Base-by-base conservation (phyloP, 2,797 vertebrate species). In the Numenius phaeopus region DNA sequence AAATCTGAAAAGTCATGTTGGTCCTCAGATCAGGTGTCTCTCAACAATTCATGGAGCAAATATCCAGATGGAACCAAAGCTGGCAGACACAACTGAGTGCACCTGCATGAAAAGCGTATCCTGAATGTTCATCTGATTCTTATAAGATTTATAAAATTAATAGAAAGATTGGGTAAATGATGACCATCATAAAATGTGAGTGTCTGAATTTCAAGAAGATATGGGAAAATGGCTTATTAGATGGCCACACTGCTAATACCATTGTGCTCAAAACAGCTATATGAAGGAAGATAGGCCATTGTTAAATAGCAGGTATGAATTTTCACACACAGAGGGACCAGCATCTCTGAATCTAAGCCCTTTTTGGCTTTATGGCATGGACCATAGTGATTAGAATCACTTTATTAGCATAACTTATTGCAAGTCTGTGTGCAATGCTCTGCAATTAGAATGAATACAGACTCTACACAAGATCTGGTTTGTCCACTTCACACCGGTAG, bases 21-120 rank as follows among this genome's bases (percentile, higher is more conserved):
- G 50, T 90, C 94, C 96, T 97, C 73, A 90, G 54, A 61, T 83
- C 40, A 14, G 72, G 32, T 94, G 59, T 96, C 70, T 79, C 54
- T 94, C 79, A 70, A 50, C 64, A 94, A 73, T 50, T 95, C 50
- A 66, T 80, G 62, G 46, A 83, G n/a, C 44, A 88, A 47, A 90
- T 82, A 89, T 26, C 54, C 58, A 81, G 55, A 86, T 91, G 91
- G 78, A 94, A 92, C 42, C 72, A 94, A 96, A 85, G 59, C 64
- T 94, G 47, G 32, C 71, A 85, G 76, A 73, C 52, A 72, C 9
- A 89, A 24, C 47, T 49, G 46, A 81, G 40, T 44, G 32, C 24
- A n/a, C 6, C n/a, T 95, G 37, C 89, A 62, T 87, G 42, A 83
- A 69, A 49, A 17, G 14, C 2, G 2, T 49, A n/a, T 69, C 34